phyloP scores from a whole-genome alignment of 2,113 vertebrate genomes.

The Gavia stellata region DNA sequence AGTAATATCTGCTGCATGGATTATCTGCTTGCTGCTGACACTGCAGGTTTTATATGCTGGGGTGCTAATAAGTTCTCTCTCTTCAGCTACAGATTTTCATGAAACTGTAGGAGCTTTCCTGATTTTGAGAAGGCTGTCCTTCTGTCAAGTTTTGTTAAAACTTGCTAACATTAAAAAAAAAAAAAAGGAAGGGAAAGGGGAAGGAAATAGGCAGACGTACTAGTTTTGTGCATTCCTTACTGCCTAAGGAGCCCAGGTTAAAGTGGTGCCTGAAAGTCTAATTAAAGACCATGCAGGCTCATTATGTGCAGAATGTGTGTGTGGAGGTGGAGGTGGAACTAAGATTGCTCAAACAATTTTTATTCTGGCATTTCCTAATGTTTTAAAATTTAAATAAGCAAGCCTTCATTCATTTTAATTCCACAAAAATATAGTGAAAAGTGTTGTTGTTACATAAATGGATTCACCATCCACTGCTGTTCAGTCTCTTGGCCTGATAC shows the following conservation, averaged over 20 bases:
- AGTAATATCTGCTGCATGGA: neutral
- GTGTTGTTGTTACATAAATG: neutral
- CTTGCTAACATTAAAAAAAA: neutral
- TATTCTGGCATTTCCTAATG: neutral
- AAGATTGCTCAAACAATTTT: neutral
- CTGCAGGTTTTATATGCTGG: neutral
- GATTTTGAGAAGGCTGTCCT: neutral
- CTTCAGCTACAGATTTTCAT: neutral
- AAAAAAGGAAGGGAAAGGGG: too few species aligned
- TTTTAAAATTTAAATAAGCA: neutral
- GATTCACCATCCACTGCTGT: neutral
- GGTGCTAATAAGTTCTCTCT: neutral
- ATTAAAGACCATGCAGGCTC: neutral
- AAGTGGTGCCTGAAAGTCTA: neutral
- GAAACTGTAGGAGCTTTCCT: neutral
- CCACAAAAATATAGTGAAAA: neutral
- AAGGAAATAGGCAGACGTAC: neutral
- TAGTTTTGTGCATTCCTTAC: neutral
- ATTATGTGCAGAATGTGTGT: neutral
- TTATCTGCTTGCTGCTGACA: neutral
- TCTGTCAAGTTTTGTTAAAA: neutral
- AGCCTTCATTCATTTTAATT: neutral
- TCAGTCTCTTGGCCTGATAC: neutral
- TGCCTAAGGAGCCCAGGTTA: neutral
- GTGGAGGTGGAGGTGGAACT: neutral